Conservation (phyloP, 2,797 vertebrate genomes). For the Petrocephalus sullivani region DNA sequence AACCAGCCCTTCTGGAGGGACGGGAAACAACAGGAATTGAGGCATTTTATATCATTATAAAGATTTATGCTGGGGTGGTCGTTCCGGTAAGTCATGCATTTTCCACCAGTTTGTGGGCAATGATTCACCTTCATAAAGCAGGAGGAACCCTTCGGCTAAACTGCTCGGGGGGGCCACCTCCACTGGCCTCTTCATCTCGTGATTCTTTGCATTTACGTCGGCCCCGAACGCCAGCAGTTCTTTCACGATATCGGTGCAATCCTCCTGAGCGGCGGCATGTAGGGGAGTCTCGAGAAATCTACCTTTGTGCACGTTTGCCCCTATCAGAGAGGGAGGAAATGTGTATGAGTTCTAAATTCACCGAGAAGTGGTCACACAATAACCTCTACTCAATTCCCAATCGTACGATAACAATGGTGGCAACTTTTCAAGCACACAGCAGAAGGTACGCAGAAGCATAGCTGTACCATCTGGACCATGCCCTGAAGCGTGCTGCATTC, state of each 20-base stretch:
- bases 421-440: not conserved
- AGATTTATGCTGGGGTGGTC: not conserved
- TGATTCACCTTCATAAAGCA: slow-evolving; percentile 79
- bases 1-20: not conserved
- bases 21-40: not conserved
- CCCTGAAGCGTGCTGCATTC: not conserved
- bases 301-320: slow-evolving; percentile 86
- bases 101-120: not conserved
- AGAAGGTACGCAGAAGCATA: not conserved
- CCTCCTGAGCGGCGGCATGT: slow-evolving; percentile 80
- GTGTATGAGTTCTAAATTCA: not conserved
- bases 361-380: not conserved
- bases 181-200: slow-evolving; percentile 76
- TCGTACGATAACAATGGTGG: not conserved
- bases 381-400: not conserved
- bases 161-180: slow-evolving; percentile 81
- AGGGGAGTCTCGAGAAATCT: slow-evolving; percentile 79
- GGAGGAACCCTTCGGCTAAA: slow-evolving; percentile 73
- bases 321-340: slow-evolving; percentile 46
- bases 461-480: not conserved
- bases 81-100: not conserved
- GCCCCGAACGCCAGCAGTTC: slow-evolving; percentile 89
- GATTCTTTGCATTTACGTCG: slow-evolving; percentile 81
- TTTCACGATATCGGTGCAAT: slow-evolving; percentile 72
- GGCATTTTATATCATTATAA: not conserved